Percentiles rank a stretch among this genome's conserved stretches.
These are phyloP conservation scores for Equus quagga DNA, from an alignment of 2,113 vertebrate genomes.

Conservation along the genomic window DNA sequence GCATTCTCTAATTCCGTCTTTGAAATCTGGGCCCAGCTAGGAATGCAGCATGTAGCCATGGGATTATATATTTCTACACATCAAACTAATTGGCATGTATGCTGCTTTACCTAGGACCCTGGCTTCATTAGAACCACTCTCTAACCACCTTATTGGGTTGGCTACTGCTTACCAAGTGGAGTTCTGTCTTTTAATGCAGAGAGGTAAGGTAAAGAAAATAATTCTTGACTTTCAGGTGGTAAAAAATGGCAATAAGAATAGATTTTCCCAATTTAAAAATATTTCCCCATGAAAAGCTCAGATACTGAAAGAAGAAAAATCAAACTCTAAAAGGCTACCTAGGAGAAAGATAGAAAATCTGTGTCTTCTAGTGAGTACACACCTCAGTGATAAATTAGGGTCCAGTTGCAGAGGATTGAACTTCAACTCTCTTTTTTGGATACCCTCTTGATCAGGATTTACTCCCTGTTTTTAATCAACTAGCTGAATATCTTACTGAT, in stretches of 20 bases:
- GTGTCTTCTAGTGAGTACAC: not conserved
- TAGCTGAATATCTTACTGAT: not conserved
- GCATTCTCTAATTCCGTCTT: not conserved
- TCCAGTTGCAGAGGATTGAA: not conserved
- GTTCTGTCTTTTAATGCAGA: slow-evolving; percentile 21
- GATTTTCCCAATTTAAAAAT: not conserved
- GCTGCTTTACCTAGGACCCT: slow-evolving; percentile 34
- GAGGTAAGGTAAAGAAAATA: not conserved
- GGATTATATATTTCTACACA: not conserved
- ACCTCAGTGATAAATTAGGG: not conserved
- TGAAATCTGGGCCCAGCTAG: not conserved
- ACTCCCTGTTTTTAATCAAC: not conserved
- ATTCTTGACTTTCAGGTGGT: not conserved
- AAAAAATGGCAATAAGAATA: not conserved
- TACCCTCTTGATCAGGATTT: not conserved
- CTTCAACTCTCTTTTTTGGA: not conserved
- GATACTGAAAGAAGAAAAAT: not conserved
- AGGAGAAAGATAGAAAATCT: not conserved
- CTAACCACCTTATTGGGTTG: slow-evolving; percentile 6
- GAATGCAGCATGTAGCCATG: not conserved
- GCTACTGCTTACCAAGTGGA: slow-evolving; percentile 37
- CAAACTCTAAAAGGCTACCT: not conserved
- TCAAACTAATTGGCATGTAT: slow-evolving; percentile 57
- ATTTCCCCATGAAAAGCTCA: not conserved
- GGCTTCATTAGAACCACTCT: slow-evolving; percentile 52